These are phyloP conservation scores for Malurus elegans DNA, from an alignment of 2,113 vertebrate species.

Conservation along the genomic window DNA sequence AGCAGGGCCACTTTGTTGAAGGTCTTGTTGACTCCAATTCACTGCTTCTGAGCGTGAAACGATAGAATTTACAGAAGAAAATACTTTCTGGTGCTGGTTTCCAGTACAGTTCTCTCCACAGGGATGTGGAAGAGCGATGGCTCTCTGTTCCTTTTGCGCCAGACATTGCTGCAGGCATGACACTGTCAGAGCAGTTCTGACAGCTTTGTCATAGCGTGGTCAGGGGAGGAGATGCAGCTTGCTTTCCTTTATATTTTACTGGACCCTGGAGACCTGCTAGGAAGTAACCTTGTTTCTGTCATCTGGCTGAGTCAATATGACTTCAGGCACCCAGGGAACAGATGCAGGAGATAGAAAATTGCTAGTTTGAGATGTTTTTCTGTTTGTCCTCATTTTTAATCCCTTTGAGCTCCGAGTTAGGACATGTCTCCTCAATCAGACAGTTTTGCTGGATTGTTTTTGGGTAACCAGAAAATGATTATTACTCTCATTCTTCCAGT, in stretches of 20 bases:
- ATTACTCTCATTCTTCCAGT: background rate
- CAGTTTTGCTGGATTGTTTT: background rate
- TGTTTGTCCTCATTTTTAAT: background rate
- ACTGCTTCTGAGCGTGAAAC: background rate
- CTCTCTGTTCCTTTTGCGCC: background rate
- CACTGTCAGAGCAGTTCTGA: background rate
- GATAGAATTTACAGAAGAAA: background rate
- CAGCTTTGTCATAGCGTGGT: background rate
- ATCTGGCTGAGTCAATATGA: background rate
- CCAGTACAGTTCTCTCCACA: background rate
- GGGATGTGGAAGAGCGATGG: background rate
- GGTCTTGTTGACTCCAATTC: background rate
- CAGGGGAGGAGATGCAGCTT: background rate
- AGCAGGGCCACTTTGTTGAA: background rate
- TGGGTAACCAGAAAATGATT: background rate
- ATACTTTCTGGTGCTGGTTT: background rate
- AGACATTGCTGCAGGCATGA: background rate
- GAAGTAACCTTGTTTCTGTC: constrained; percentile 1
- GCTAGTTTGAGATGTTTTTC: background rate
- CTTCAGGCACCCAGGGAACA: background rate
- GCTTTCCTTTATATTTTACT: background rate
- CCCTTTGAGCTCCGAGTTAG: background rate
- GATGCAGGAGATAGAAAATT: background rate
- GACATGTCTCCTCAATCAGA: background rate
- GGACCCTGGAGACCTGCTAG: background rate